phyloP scores from a whole-genome alignment of 2,797 vertebrate species.

The Xiphorhynchus erythropygius region DNA sequence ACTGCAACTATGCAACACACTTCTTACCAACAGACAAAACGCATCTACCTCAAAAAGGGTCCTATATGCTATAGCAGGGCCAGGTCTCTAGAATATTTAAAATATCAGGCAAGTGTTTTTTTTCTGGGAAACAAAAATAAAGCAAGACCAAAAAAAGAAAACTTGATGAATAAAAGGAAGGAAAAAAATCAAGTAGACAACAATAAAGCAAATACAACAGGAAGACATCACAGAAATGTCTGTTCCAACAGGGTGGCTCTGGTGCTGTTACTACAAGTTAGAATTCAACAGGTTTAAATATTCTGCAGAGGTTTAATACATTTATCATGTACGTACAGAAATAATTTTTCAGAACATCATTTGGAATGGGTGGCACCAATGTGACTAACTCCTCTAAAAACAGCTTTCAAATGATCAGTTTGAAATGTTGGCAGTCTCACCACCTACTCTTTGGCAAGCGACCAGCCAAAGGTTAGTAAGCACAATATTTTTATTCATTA shows the following conservation, averaged over 20 bases:
- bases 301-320: background rate
- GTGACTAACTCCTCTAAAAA: background rate
- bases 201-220: background rate
- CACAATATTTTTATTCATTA: constrained; percentile 7
- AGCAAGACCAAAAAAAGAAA: background rate
- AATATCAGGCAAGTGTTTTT: background rate
- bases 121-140: background rate
- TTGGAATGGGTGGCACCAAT: background rate
- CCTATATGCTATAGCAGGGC: background rate
- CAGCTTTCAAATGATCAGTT: background rate
- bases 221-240: background rate
- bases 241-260: background rate
- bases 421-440: background rate
- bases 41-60: background rate
- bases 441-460: background rate
- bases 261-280: background rate
- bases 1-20: background rate
- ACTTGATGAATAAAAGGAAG: background rate
- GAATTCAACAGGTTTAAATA: background rate
- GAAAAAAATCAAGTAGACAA: background rate
- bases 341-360: background rate
- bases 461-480: constrained; percentile 7
- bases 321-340: background rate
- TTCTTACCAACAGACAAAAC: background rate
- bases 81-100: background rate